These are phyloP conservation scores for Stenchaetothrips biformis DNA, from an alignment of 2,888 invertebrate genomes.

Conservation along the genomic window DNA sequence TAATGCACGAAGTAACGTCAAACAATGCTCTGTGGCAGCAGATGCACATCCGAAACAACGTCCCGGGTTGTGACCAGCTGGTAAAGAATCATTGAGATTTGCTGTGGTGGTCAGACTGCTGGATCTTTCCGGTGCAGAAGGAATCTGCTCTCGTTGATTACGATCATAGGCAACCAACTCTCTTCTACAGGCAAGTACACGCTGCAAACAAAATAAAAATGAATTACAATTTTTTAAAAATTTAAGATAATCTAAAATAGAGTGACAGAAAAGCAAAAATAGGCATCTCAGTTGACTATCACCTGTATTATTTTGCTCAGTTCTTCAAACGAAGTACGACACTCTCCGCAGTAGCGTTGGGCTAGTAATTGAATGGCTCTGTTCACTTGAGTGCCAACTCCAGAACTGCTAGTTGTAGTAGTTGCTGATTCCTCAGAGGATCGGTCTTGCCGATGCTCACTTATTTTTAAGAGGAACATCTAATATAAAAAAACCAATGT, in stretches of 20 bases:
- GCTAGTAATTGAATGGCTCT: constrained; percentile 90
- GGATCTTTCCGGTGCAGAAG: not conserved
- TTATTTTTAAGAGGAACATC: constrained; percentile 77
- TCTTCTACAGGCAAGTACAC: constrained; percentile 83
- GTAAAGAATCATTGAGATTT: not conserved
- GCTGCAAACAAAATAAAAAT: constrained; percentile 50
- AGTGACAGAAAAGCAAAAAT: constrained; percentile 6
- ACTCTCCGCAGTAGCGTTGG: constrained; percentile 92
- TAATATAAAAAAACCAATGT: constrained; percentile 39
- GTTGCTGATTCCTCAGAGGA: constrained; percentile 51
- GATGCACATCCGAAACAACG: constrained; percentile 84
- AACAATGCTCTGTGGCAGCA: constrained; percentile 88
- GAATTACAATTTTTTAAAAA: no score
- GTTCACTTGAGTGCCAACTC: constrained; percentile 63
- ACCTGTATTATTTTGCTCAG: constrained; percentile 61
- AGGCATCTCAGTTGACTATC: constrained; percentile 27
- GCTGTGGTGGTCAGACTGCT: not conserved
- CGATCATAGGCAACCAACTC: constrained; percentile 89
- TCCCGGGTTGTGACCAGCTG: constrained; percentile 47
- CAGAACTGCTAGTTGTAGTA: constrained; percentile 42
- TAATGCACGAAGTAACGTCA: constrained; percentile 82
- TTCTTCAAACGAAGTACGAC: constrained; percentile 91
- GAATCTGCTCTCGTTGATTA: constrained; percentile 60
- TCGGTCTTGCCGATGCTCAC: constrained; percentile 76
- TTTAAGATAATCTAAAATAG: constrained; percentile 16